These are phyloP conservation scores for Triplophysa tibetana DNA, from an alignment of 2,113 vertebrate genomes.

Conservation along the genomic window DNA sequence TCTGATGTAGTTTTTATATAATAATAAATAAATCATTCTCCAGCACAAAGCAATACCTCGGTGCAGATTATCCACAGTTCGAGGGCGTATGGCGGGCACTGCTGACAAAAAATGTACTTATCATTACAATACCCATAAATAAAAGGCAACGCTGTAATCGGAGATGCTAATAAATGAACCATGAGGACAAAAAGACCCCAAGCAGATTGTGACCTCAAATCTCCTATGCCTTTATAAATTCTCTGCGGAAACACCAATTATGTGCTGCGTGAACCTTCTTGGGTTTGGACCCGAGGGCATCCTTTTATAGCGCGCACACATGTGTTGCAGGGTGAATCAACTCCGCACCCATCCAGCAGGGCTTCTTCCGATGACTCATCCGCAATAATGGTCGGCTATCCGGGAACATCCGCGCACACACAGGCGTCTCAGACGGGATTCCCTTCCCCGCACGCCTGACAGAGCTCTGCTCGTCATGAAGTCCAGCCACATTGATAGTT, in stretches of 20 bases:
- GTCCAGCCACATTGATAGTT: conserved; percentile 32
- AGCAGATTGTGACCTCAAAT: conserved; percentile 28
- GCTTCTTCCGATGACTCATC: conserved; percentile 78
- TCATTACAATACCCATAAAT: conserved; percentile 20
- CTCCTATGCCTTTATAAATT: background rate
- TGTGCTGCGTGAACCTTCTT: background rate
- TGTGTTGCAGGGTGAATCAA: conserved; percentile 66
- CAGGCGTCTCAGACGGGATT: conserved; percentile 42
- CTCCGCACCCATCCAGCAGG: conserved; percentile 65
- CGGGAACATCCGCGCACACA: conserved; percentile 65
- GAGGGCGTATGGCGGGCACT: conserved; percentile 1
- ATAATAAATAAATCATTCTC: background rate
- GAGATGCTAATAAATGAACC: conserved; percentile 26
- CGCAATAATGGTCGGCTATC: conserved; percentile 78
- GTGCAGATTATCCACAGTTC: background rate
- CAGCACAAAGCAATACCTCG: background rate
- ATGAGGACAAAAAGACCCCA: conserved; percentile 25
- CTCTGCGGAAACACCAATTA: conserved; percentile 11
- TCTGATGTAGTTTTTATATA: background rate
- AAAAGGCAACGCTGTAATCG: conserved; percentile 8
- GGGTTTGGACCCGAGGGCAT: conserved; percentile 11
- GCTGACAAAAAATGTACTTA: conserved; percentile 2
- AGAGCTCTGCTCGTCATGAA: conserved; percentile 31
- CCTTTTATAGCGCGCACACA: conserved; percentile 20
- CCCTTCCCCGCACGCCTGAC: conserved; percentile 45